These are phyloP conservation scores for Tetheella fluctuosa DNA, from an alignment of 2,888 invertebrate genomes.

Conservation along the genomic window DNA sequence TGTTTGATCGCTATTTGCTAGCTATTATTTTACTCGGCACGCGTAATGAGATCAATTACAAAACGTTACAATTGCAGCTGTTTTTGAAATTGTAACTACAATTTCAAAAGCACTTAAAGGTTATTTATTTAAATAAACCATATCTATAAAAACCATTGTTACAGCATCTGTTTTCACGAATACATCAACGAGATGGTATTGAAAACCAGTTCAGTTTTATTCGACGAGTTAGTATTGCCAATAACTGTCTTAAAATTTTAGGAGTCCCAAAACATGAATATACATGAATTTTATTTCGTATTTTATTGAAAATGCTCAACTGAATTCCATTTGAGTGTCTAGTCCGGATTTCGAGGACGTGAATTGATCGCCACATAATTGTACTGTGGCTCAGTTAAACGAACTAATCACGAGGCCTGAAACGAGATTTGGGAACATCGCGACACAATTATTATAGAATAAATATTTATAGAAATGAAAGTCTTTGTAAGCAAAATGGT, in stretches of 20 bases:
- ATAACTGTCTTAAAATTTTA: background rate
- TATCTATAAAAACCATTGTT: too few relatives aligned
- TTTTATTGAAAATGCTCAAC: background rate
- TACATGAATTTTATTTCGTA: constrained; percentile 1
- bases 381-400: constrained; percentile 1
- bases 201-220: background rate
- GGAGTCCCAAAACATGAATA: background rate
- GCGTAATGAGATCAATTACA: too few relatives aligned
- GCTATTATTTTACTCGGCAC: too few relatives aligned
- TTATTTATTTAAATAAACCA: too few relatives aligned
- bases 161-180: too few relatives aligned
- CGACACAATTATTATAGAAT: background rate
- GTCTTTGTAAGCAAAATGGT: background rate
- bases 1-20: too few relatives aligned
- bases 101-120: too few relatives aligned
- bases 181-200: background rate
- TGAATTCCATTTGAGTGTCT: background rate
- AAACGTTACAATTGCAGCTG: too few relatives aligned
- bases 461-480: background rate
- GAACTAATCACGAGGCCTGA: background rate
- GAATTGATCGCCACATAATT: constrained; percentile 2
- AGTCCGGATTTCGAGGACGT: background rate
- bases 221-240: background rate
- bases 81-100: too few relatives aligned
- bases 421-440: background rate